phyloP scores from a whole-genome alignment of 2,113 vertebrate genomes.

The Anolis carolinensis region DNA sequence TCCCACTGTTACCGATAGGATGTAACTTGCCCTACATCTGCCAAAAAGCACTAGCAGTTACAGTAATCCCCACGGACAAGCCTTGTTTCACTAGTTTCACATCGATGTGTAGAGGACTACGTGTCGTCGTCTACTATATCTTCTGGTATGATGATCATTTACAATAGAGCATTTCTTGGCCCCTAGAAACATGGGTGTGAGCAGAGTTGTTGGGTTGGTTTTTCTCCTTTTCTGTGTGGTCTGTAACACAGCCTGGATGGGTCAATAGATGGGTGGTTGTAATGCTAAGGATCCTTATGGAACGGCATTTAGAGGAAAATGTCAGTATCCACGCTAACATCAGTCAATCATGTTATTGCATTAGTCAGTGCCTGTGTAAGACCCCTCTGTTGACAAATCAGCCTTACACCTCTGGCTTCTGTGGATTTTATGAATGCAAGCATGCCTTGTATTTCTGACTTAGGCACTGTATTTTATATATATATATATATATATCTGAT shows the following conservation, averaged over 20 bases:
- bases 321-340: not conserved
- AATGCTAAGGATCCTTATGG: not conserved
- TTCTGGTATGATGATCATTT: not conserved
- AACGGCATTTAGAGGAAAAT: not conserved
- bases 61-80: not conserved
- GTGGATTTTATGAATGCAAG: not conserved
- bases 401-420: not conserved
- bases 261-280: not conserved
- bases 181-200: not conserved
- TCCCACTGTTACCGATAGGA: not conserved
- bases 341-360: not conserved
- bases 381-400: not conserved
- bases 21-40: not conserved
- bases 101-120: not conserved
- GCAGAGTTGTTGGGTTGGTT: not conserved
- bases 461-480: too few species aligned
- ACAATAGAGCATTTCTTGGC: not conserved
- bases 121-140: not conserved
- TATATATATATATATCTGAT: too few species aligned
- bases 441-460: not conserved
- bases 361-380: not conserved
- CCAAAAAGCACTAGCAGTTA: not conserved
- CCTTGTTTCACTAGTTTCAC: not conserved
- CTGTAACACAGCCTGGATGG: not conserved
- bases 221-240: not conserved